phyloP scores from a whole-genome alignment of 2,113 vertebrate species.

The Prunella himalayana region DNA sequence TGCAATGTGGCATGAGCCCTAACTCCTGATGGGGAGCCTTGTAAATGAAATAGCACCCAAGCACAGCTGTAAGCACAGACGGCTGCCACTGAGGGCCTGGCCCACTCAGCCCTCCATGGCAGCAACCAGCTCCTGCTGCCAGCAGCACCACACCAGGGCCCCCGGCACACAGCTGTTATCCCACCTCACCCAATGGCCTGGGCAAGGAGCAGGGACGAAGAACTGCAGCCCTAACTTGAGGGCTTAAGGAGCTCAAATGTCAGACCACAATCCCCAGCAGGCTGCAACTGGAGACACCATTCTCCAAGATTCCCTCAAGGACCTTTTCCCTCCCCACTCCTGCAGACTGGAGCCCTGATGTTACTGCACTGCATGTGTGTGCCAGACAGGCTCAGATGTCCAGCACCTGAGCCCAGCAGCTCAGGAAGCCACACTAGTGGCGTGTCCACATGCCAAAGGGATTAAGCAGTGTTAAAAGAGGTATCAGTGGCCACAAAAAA shows the following conservation, averaged over 20 bases:
- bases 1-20: neutral
- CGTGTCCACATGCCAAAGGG: neutral
- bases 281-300: neutral
- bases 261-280: neutral
- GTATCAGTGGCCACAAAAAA: neutral
- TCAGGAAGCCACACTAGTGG: accelerated
- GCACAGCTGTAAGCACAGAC: neutral
- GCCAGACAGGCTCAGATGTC: neutral
- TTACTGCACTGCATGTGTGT: accelerated
- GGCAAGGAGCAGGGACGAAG: neutral
- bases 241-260: neutral
- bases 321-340: neutral
- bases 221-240: neutral
- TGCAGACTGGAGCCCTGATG: neutral
- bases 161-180: accelerated
- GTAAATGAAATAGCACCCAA: neutral
- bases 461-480: neutral
- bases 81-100: neutral
- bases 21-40: neutral
- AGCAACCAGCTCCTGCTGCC: neutral
- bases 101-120: neutral
- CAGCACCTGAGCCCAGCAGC: neutral
- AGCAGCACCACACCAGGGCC: neutral
- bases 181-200: accelerated
- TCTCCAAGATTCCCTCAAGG: neutral